phyloP scores from a whole-genome alignment of 2,113 vertebrate species.

The Nerophis lumbriciformis region DNA sequence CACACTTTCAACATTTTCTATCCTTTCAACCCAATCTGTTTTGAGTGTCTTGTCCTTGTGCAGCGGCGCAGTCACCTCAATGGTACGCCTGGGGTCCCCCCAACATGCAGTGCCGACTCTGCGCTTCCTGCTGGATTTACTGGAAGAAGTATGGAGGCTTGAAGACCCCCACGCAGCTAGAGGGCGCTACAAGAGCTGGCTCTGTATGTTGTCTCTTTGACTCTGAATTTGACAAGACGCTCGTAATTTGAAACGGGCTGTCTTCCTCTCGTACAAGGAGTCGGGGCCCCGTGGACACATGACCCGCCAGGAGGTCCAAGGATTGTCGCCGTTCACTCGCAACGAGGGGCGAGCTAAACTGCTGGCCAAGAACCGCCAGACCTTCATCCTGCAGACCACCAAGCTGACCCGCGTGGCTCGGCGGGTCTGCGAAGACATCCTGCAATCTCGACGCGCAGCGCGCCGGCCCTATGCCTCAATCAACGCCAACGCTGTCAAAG shows the following conservation, averaged over 20 bases:
- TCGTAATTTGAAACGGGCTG: not conserved
- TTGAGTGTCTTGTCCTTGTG: not conserved
- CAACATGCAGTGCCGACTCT: constrained; percentile 93
- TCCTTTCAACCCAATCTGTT: not conserved
- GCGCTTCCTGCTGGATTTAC: constrained; percentile 94
- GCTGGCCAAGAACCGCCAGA: constrained; percentile 90
- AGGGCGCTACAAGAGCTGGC: constrained; percentile 80
- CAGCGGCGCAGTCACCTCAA: constrained; percentile 87
- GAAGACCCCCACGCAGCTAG: constrained; percentile 90
- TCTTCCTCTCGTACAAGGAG: constrained; percentile 62
- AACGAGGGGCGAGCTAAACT: constrained; percentile 87
- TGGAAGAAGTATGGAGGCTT: constrained; percentile 95
- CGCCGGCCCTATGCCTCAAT: constrained; percentile 89
- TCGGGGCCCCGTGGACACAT: constrained; percentile 78
- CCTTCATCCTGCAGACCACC: constrained; percentile 90
- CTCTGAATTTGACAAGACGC: not conserved
- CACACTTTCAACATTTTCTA: not conserved
- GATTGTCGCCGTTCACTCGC: constrained; percentile 84
- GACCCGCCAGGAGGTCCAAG: constrained; percentile 87
- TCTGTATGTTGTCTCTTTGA: constrained; percentile 68
- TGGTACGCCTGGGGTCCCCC: constrained; percentile 97
- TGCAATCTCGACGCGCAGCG: constrained; percentile 85
- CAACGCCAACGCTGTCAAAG: constrained; percentile 91
- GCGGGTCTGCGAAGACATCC: constrained; percentile 85
- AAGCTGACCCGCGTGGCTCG: constrained; percentile 88